Conservation (phyloP, 2,888 invertebrate genomes). For the Tromatobia lineatoria region DNA sequence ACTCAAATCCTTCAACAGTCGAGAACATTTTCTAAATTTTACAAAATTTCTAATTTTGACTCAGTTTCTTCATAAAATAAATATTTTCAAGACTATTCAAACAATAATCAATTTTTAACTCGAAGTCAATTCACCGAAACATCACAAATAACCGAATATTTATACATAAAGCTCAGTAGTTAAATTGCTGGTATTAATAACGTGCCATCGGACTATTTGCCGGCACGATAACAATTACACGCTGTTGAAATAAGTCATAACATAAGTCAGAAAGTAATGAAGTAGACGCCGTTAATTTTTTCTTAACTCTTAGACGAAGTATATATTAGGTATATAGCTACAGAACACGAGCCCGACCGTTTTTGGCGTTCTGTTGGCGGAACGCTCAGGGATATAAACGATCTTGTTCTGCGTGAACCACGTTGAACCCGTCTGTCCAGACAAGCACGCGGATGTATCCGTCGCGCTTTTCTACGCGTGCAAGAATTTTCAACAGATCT, state of each 20-base stretch:
- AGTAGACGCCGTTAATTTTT: constrained; percentile 38
- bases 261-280: constrained; percentile 34
- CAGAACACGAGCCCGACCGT: constrained; percentile 22
- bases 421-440: constrained; percentile 23
- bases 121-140: neutral
- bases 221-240: constrained; percentile 57
- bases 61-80: no score
- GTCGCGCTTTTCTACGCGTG: constrained; percentile 42
- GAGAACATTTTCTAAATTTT: no score
- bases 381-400: constrained; percentile 58
- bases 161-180: constrained; percentile 20
- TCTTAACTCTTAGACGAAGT: constrained; percentile 9
- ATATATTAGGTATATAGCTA: constrained; percentile 7
- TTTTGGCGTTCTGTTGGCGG: constrained; percentile 58
- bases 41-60: no score
- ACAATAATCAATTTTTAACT: neutral
- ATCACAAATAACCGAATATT: constrained; percentile 8
- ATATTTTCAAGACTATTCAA: neutral
- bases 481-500: constrained; percentile 41
- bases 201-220: constrained; percentile 5
- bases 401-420: constrained; percentile 56
- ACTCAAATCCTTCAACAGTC: no score
- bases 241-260: constrained; percentile 52
- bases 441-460: constrained; percentile 10
- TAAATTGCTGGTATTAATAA: constrained; percentile 30